These are phyloP conservation scores for Heteromyza rotundicornis DNA, from an alignment of 2,888 invertebrate species.

Conservation along the genomic window DNA sequence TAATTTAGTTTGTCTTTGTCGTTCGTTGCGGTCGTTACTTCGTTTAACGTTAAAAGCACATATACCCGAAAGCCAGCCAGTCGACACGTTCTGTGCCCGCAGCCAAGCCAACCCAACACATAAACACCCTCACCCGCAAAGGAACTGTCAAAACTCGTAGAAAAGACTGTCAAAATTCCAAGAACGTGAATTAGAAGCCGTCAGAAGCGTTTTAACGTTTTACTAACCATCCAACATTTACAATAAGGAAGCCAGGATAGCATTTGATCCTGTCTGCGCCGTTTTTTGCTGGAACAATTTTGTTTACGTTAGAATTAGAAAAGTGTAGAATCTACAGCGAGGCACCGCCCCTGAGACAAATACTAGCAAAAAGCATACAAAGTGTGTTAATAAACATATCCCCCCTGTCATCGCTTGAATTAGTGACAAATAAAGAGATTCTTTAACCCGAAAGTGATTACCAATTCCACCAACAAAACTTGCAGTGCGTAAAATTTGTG, in stretches of 20 bases:
- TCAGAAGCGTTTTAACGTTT: neutral
- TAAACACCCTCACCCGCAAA: too few relatives aligned
- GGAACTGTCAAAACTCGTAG: too few relatives aligned
- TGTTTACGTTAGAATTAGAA: neutral
- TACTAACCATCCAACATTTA: neutral
- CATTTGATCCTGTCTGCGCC: neutral
- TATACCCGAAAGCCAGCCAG: neutral
- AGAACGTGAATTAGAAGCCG: neutral
- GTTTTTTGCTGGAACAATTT: constrained; percentile 2
- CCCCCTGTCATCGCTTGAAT: too few relatives aligned
- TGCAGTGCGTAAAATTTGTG: neutral
- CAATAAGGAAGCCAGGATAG: constrained; percentile 1
- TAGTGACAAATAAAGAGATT: too few relatives aligned
- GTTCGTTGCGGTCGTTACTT: constrained; percentile 53
- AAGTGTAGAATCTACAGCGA: constrained; percentile 11
- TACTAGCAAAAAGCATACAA: too few relatives aligned
- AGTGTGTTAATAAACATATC: too few relatives aligned
- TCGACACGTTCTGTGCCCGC: constrained; percentile 1
- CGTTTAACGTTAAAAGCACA: constrained; percentile 23
- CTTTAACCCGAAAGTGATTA: too few relatives aligned
- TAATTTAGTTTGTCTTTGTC: constrained; percentile 56
- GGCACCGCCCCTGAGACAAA: too few relatives aligned
- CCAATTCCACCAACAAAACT: too few relatives aligned
- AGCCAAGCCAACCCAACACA: too few relatives aligned
- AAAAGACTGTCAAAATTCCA: neutral